Evolutionary conservation across 2,797 vertebrate species (phyloP).

Genomic region (Merluccius polli): DNA sequence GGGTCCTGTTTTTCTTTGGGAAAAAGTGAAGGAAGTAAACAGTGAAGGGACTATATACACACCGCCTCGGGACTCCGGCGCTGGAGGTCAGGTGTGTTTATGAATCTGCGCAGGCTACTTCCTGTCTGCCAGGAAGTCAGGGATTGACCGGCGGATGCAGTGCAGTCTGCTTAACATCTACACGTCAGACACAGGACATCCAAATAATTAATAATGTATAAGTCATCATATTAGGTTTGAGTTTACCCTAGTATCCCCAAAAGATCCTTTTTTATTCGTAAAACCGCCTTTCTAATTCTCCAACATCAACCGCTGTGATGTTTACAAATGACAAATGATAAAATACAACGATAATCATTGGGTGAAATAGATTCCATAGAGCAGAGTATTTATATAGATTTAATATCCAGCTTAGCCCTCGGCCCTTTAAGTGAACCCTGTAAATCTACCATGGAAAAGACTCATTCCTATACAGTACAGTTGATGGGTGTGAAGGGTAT

Average conservation of each 20-base stretch:
- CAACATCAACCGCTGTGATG: not conserved
- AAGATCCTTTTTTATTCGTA: not conserved
- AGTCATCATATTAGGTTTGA: no score
- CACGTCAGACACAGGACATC: not conserved
- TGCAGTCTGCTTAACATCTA: not conserved
- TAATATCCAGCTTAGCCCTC: not conserved
- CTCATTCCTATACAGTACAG: not conserved
- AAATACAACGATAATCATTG: not conserved
- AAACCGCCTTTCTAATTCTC: not conserved
- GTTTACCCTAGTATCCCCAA: not conserved
- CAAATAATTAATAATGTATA: not conserved
- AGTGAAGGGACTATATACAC: not conserved
- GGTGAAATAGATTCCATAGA: not conserved
- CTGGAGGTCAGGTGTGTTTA: not conserved
- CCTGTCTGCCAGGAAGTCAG: not conserved
- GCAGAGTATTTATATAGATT: not conserved
- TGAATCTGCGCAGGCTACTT: not conserved
- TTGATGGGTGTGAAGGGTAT: constrained; percentile 10
- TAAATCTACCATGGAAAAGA: not conserved
- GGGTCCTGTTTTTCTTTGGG: not conserved
- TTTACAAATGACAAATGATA: not conserved
- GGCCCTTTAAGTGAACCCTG: not conserved
- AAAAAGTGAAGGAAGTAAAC: not conserved
- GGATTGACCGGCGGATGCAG: not conserved
- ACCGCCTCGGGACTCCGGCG: not conserved